phyloP scores from a whole-genome alignment of 2,113 vertebrate species.

The Anolis sagrei region DNA sequence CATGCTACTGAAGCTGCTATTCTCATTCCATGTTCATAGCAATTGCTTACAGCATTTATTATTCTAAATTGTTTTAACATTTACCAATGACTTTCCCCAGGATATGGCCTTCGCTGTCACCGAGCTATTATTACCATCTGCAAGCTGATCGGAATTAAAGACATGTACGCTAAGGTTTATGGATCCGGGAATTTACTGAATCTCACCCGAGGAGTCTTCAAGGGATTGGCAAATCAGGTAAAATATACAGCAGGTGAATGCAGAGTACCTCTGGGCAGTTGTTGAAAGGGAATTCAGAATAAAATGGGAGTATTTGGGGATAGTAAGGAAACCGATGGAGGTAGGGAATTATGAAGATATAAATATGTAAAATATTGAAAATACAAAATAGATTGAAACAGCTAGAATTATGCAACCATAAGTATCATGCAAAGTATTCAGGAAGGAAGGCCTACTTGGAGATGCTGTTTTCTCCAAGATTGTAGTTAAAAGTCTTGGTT shows the following conservation, averaged over 20 bases:
- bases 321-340: no score
- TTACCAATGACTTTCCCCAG: slow-evolving; percentile 65
- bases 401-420: no score
- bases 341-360: no score
- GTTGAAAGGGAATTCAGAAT: no score
- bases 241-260: background rate
- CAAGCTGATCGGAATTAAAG: slow-evolving; percentile 90
- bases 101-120: slow-evolving; percentile 93
- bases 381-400: no score
- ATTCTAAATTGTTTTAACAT: background rate
- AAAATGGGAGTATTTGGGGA: background rate
- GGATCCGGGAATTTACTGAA: slow-evolving; percentile 90
- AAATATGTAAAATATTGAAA: no score
- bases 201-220: slow-evolving; percentile 90
- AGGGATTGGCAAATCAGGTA: slow-evolving; percentile 87
- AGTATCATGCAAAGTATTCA: no score
- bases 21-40: background rate
- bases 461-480: background rate
- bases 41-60: background rate
- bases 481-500: background rate
- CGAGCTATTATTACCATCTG: slow-evolving; percentile 93
- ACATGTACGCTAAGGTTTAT: slow-evolving; percentile 92
- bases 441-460: no score
- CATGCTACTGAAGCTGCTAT: background rate
- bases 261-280: background rate